Evolutionary conservation across 2,113 vertebrate species (phyloP).

Genomic region (Peromyscus leucopus): DNA sequence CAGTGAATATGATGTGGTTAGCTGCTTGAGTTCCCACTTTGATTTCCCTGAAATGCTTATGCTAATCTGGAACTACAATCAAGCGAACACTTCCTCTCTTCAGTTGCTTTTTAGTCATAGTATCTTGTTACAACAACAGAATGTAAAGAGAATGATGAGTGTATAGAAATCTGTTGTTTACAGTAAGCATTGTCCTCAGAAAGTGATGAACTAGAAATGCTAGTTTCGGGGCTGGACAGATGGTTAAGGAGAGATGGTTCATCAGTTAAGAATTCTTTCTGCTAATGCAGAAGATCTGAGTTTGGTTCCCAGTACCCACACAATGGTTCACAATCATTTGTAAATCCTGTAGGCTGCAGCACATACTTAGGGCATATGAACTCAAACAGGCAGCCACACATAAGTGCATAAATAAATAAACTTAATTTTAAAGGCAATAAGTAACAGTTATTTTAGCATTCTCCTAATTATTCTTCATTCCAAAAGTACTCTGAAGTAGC

Average conservation of each 20-base stretch:
- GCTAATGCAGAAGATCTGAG: background rate
- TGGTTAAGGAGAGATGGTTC: background rate
- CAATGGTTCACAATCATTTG: background rate
- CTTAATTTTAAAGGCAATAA: background rate
- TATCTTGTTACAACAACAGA: background rate
- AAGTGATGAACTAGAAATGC: background rate
- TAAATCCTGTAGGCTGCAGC: too few species aligned
- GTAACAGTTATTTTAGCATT: background rate
- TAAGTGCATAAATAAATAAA: background rate
- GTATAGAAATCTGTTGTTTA: background rate
- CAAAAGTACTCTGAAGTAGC: background rate
- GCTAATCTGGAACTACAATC: background rate
- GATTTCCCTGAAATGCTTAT: background rate
- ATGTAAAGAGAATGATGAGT: background rate
- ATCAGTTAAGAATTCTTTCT: background rate
- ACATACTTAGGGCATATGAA: background rate
- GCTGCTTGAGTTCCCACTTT: background rate
- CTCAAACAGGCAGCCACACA: background rate
- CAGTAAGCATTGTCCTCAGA: background rate
- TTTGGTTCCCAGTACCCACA: background rate
- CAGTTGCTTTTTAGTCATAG: background rate
- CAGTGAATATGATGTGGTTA: background rate
- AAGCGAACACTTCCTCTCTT: background rate
- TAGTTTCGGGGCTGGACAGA: background rate
- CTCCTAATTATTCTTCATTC: background rate